phyloP scores from a whole-genome alignment of 2,113 vertebrate species.

The Microtus ochrogaster region DNA sequence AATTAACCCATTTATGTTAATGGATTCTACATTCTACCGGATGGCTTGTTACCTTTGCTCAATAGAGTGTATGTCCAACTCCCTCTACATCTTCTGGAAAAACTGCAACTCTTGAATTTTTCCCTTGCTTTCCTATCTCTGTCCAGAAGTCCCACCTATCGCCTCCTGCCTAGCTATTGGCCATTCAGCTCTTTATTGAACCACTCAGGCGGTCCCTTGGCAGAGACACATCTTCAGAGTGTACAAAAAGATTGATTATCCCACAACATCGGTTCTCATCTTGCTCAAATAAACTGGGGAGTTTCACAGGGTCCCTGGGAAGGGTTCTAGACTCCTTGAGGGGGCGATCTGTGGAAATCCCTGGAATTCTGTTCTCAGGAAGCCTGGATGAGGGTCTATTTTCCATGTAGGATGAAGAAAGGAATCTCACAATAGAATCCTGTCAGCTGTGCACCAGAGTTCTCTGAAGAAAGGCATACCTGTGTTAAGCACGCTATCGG shows the following conservation, averaged over 20 bases:
- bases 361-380: not conserved
- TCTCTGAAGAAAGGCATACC: not conserved
- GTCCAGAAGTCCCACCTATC: not conserved
- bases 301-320: not conserved
- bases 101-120: not conserved
- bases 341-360: not conserved
- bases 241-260: not conserved
- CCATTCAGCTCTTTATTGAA: not conserved
- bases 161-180: not conserved
- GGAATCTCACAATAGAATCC: not conserved
- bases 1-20: not conserved
- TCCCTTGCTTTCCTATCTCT: not conserved
- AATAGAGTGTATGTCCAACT: not conserved
- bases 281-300: not conserved
- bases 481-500: not conserved
- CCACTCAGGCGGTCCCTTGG: not conserved
- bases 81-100: not conserved
- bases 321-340: not conserved
- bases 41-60: not conserved
- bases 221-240: not conserved
- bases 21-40: not conserved
- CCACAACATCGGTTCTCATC: not conserved
- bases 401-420: not conserved
- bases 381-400: not conserved
- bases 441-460: not conserved